Evolutionary conservation across 2,888 invertebrate species (phyloP).

Genomic region (Liposcelis brunnea): DNA sequence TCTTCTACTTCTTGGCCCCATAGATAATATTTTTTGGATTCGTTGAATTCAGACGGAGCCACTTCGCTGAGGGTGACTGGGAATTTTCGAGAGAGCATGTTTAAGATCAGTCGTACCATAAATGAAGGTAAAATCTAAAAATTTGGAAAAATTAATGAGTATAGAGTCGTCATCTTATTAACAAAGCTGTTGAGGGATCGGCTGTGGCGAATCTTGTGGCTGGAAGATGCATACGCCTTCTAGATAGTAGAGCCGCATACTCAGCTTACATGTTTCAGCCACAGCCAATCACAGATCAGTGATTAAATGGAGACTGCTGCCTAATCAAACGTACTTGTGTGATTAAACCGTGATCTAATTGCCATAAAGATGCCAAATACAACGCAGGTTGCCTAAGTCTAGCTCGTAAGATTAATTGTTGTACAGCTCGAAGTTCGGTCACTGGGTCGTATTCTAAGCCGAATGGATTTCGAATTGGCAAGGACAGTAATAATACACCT

Average conservation of each 20-base stretch:
- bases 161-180: too few relatives aligned
- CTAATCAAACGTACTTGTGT: slow-evolving; percentile 28
- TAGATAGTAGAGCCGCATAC: too few relatives aligned
- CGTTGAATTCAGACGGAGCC: slow-evolving; percentile 26
- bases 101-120: slow-evolving; percentile 35
- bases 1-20: slow-evolving; percentile 47
- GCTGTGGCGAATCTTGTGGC: too few relatives aligned
- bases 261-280: too few relatives aligned
- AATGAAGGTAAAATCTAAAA: slow-evolving; percentile 35
- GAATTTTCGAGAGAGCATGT: slow-evolving; percentile 46
- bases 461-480: slow-evolving; percentile 33
- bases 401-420: slow-evolving; percentile 27
- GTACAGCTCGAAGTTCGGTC: slow-evolving; percentile 26
- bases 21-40: slow-evolving; percentile 28
- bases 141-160: neutral
- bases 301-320: neutral
- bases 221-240: too few relatives aligned
- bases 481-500: slow-evolving; percentile 46
- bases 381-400: slow-evolving; percentile 32
- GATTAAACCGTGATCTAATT: slow-evolving; percentile 37
- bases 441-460: slow-evolving; percentile 24
- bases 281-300: too few relatives aligned
- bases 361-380: slow-evolving; percentile 34
- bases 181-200: too few relatives aligned
- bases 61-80: slow-evolving; percentile 48